These are phyloP conservation scores for Pedetes capensis DNA, from an alignment of 2,113 vertebrate genomes.

Conservation along the genomic window DNA sequence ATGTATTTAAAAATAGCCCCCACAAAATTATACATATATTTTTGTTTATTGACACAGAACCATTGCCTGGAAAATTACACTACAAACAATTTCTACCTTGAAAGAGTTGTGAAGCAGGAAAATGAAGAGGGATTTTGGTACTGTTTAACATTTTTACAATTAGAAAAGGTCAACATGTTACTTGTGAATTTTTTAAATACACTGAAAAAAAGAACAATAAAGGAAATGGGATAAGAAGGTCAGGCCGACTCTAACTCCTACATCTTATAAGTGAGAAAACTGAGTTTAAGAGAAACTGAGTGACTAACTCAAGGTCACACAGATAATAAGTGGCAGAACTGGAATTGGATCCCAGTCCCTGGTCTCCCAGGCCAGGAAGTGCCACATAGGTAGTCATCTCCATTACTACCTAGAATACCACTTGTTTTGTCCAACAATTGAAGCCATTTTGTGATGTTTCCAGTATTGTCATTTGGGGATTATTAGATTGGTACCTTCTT, in stretches of 20 bases:
- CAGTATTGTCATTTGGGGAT: constrained; percentile 43
- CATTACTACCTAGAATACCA: constrained; percentile 35
- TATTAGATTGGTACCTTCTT: constrained; percentile 56
- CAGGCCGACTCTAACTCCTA: background rate
- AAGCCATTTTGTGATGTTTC: constrained; percentile 60
- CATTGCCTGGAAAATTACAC: background rate
- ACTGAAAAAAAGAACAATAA: background rate
- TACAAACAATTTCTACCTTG: constrained; percentile 31
- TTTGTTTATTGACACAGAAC: background rate
- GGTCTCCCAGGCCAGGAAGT: background rate
- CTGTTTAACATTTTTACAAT: constrained; percentile 21
- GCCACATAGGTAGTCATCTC: background rate
- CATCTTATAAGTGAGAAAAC: constrained; percentile 48
- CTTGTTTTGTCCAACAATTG: constrained; percentile 50
- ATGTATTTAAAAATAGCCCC: constrained; percentile 15
- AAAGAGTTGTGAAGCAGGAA: background rate
- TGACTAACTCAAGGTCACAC: constrained; percentile 10
- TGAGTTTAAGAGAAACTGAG: background rate
- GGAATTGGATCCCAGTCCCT: constrained; percentile 30
- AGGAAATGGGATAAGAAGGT: background rate
- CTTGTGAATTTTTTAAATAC: background rate
- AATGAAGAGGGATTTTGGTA: background rate
- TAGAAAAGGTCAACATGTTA: background rate
- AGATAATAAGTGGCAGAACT: constrained; percentile 55
- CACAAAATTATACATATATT: background rate